Evolutionary conservation across 1,140 invertebrate genomes (phyloP), one percentile per base, ranked within the genome.

Genomic region (Bombus confusus): DNA sequence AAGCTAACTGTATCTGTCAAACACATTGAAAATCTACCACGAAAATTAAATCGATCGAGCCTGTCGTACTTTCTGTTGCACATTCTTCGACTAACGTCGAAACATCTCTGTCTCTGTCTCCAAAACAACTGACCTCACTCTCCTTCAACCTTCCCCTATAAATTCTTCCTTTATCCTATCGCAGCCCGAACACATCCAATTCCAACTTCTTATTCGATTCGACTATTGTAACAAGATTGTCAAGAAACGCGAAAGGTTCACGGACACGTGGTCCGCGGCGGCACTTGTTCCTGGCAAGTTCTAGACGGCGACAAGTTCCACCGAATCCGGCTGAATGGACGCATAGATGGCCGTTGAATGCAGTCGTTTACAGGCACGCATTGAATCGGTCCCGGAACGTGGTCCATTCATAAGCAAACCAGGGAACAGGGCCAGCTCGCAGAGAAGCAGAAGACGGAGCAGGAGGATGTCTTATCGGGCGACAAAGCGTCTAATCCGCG

Each of bases 401-500:
- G 87, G 71, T 73, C 87, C 87, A 90, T 92, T 92, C 88, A 91
- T 90, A 87, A 87, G 85, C 86, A 88, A 89, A 91, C 83, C 87
- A 43, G 83, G 86, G 84, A 83, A 73, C 75, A 64, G 71, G 57
- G 52, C 62, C 37, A 25, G 80, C 71, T 18, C 31, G 6, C 28
- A 0, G 59, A n/a, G 28, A 1, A 62, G 28, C 10, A 13, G 59
- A 5, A n/a, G 3, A 4, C 28, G 59, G 2, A 59, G 43, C 77
- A 52, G 62, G 59, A 64, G 82, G 86, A 62, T 72, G 85, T 72
- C 87, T 80, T 87, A 62, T 80, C 83, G 76, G 41, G 57, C 86
- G 88, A 91, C 90, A 90, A 91, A 92, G 87, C 91, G 73, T 91
- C 91, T 92, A 91, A 92, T 92, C 87, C 89, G 87, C 80, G 83